Percentiles rank a stretch among this genome's conserved stretches.
These are phyloP conservation scores for Heliconius erato DNA, from an alignment of 2,888 invertebrate genomes.

Conservation along the genomic window DNA sequence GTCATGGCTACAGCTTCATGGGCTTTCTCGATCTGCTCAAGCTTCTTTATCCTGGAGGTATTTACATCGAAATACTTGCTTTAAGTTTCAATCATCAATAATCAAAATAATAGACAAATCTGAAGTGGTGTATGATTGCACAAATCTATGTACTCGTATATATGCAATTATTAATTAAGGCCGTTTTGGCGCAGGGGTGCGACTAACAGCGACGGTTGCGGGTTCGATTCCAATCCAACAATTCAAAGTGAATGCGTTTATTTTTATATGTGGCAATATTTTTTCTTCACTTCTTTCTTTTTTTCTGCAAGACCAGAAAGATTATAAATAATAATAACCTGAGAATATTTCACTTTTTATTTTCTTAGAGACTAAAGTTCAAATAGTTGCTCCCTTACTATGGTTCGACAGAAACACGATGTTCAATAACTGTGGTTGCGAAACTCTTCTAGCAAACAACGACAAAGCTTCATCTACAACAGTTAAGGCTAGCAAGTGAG, in stretches of 20 bases:
- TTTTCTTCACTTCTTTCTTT: not conserved
- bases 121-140: too few relatives aligned
- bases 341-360: not conserved
- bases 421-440: slow-evolving; percentile 66
- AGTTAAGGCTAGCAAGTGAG: slow-evolving; percentile 59
- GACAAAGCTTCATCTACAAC: slow-evolving; percentile 57
- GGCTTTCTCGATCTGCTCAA: slow-evolving; percentile 70
- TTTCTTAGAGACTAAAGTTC: slow-evolving; percentile 62
- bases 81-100: too few relatives aligned
- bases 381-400: slow-evolving; percentile 70
- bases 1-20: slow-evolving; percentile 67
- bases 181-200: too few relatives aligned
- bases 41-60: slow-evolving; percentile 78
- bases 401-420: slow-evolving; percentile 67
- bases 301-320: not conserved
- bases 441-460: slow-evolving; percentile 61
- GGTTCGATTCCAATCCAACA: too few relatives aligned
- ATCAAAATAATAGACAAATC: too few relatives aligned
- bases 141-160: too few relatives aligned
- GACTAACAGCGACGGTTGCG: too few relatives aligned
- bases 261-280: not conserved
- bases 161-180: too few relatives aligned
- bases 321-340: not conserved
- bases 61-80: too few relatives aligned
- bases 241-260: too few relatives aligned